These are phyloP conservation scores for Myotis pilosus DNA, from an alignment of 2,797 vertebrate genomes.

Conservation along the genomic window DNA sequence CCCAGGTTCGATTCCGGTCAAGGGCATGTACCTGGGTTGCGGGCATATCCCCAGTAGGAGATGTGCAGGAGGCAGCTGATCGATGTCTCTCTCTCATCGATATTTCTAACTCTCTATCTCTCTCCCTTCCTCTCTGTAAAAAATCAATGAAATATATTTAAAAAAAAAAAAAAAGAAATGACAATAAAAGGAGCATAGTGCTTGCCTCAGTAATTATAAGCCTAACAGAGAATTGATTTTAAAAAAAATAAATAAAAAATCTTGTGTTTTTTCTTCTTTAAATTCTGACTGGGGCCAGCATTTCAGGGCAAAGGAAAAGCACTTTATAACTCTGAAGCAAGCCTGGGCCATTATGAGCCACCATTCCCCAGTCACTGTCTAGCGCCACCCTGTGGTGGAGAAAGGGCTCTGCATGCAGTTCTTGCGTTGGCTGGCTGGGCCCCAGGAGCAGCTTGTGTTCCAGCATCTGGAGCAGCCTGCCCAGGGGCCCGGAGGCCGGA, in stretches of 20 bases:
- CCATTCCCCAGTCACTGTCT: background rate
- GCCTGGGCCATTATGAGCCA: accelerated
- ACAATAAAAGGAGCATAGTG: background rate
- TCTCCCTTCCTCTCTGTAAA: too few species aligned
- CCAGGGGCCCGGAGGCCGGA: background rate
- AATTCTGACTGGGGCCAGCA: background rate
- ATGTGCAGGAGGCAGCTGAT: too few species aligned
- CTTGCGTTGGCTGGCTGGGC: accelerated
- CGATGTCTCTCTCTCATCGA: too few species aligned
- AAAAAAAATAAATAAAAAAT: background rate
- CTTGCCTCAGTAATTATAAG: background rate
- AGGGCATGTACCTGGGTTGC: too few species aligned
- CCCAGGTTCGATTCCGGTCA: too few species aligned
- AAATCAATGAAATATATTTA: too few species aligned
- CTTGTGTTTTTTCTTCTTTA: background rate
- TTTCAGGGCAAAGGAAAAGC: background rate
- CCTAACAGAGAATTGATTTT: background rate
- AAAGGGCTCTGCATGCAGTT: background rate
- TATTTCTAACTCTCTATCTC: too few species aligned
- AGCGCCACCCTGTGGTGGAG: background rate
- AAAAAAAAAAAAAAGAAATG: too few species aligned
- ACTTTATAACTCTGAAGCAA: background rate
- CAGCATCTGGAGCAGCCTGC: background rate
- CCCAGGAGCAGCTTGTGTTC: background rate
- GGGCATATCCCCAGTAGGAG: too few species aligned